A percentile compares a stretch with the other conserved stretches of the same genome.
Conservation (phyloP, 1,140 invertebrate genomes). For the Heliconius himera region DNA sequence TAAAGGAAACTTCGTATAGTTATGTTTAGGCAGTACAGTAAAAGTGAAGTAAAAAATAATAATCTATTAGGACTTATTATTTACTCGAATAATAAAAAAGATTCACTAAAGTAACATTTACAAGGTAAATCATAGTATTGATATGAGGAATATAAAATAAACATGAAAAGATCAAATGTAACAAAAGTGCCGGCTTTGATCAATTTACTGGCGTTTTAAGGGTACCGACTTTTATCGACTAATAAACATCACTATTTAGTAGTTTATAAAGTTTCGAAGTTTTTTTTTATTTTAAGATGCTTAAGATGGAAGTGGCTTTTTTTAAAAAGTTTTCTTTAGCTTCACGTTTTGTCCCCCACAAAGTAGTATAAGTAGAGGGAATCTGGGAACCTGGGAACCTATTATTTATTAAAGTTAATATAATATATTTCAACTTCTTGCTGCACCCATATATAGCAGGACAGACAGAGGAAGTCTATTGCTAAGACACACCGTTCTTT, state of each 20-base stretch:
- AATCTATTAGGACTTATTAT: background rate
- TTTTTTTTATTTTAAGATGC: background rate
- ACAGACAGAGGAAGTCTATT: too few relatives aligned
- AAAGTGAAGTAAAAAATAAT: too few relatives aligned
- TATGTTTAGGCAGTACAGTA: too few relatives aligned
- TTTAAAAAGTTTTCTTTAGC: background rate
- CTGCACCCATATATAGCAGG: too few relatives aligned
- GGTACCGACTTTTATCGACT: slow-evolving; percentile 60
- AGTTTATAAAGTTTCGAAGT: slow-evolving; percentile 50
- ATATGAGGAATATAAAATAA: slow-evolving; percentile 29
- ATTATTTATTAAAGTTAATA: too few relatives aligned
- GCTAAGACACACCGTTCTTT: too few relatives aligned
- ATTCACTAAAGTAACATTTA: background rate
- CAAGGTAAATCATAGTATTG: slow-evolving; percentile 20
- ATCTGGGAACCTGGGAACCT: too few relatives aligned
- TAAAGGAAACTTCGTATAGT: too few relatives aligned
- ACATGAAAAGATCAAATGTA: slow-evolving; percentile 53
- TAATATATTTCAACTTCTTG: too few relatives aligned
- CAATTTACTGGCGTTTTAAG: slow-evolving; percentile 71
- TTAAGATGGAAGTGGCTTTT: slow-evolving; percentile 29
- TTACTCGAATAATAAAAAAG: background rate
- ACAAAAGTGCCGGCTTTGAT: slow-evolving; percentile 55
- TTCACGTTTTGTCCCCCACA: background rate
- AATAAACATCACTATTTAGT: slow-evolving; percentile 78
- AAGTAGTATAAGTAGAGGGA: background rate